Evolutionary conservation across 2,888 invertebrate genomes (phyloP).

Genomic region (Labia minor): DNA sequence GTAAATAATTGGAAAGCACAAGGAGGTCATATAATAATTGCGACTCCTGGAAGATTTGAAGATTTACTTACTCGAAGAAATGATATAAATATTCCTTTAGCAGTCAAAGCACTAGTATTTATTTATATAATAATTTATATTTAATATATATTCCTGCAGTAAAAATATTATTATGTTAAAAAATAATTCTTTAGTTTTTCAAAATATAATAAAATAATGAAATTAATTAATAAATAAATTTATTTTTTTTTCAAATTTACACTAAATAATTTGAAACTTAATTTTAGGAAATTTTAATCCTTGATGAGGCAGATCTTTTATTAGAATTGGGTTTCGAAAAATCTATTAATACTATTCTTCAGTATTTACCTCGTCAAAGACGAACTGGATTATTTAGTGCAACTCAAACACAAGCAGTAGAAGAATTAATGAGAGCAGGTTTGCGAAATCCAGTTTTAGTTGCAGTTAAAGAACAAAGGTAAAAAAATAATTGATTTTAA

Average conservation of each 20-base stretch:
- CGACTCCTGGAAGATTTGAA: conserved; percentile 88
- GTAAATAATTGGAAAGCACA: conserved; percentile 50
- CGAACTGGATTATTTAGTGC: conserved; percentile 98
- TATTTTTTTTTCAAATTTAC: conserved; percentile 1
- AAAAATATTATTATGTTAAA: too few species aligned
- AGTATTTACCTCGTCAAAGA: conserved; percentile 82
- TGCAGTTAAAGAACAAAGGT: conserved; percentile 67
- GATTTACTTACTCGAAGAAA: conserved; percentile 67
- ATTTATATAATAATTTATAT: conserved; percentile 17
- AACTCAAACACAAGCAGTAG: conserved; percentile 90
- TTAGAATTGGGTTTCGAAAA: conserved; percentile 85
- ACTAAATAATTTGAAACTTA: background rate
- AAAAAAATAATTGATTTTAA: background rate
- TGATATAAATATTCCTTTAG: conserved; percentile 52
- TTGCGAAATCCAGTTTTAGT: conserved; percentile 85
- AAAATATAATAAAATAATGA: too few species aligned
- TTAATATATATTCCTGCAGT: conserved; percentile 13
- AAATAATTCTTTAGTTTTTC: too few species aligned
- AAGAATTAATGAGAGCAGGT: conserved; percentile 84
- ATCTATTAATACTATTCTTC: conserved; percentile 76
- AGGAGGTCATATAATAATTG: conserved; percentile 79
- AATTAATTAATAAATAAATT: background rate
- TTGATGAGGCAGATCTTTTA: conserved; percentile 95
- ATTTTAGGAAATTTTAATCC: conserved; percentile 71
- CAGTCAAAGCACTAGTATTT: conserved; percentile 66